Base-by-base conservation (phyloP, 1,140 invertebrate species). In the Neodiprion pinetum region DNA sequence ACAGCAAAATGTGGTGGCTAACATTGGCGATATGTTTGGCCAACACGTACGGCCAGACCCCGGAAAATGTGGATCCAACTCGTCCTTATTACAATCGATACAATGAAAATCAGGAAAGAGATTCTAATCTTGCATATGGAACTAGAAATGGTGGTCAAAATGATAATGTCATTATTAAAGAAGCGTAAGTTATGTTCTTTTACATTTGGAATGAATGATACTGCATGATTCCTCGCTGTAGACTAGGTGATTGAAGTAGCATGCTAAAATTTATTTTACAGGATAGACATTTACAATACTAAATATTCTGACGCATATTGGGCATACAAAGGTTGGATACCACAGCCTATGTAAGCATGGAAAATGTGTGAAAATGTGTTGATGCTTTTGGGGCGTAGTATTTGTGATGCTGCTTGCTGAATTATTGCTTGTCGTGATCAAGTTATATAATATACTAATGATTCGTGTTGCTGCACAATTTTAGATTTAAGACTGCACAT, bases 141-240 rank as follows among this genome's bases (percentile, higher is more conserved):
- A 23, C 49, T 49, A 28, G 61, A 10, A 69, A 48, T 7, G 68
- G 67, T 67, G 14, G n/a, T 66, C 48, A 68, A 73, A 21, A 69
- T 75, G 89, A 90, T 40, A 91, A 87, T 84, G 81, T 91, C 67
- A 90, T 91, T 61, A 89, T 92, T 48, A 90, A 90, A 88, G 90
- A 92, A 85, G 89, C 91, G 91, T 92, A 81, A 91, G 90, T 90
- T 76, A 75, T 77, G n/a, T 17, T 9, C n/a, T 66, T 65, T 9
- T 67, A 67, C 71, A 77, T 72, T 9, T 73, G 5, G 53, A 53
- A 40, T 0, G 28, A 4, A 67, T 65, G 75, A 53, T 67, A 67
- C 72, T 40, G 71, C 9, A 68, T 69, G 40, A 79, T 78, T 77
- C 5, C 1, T 3, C 14, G 14, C 28, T 50, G 4, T 17, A 48